Conservation (phyloP, 2,113 vertebrate species). For the Xyrauchen texanus region DNA sequence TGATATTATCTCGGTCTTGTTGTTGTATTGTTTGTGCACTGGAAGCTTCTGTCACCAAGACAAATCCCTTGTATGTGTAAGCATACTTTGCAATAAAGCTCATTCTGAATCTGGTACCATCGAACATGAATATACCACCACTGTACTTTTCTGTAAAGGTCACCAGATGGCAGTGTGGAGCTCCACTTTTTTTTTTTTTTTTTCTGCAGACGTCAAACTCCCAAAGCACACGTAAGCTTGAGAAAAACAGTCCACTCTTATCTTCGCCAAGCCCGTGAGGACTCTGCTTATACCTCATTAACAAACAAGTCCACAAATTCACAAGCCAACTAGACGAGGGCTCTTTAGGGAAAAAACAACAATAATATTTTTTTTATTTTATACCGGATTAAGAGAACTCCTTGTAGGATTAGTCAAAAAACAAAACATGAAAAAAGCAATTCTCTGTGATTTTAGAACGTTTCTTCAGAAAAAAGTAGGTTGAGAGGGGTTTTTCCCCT, state of each 20-base stretch:
- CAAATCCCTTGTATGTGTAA: too few species aligned
- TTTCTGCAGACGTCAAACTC: background rate
- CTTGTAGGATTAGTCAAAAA: background rate
- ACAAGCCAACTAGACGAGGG: background rate
- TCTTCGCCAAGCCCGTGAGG: constrained; percentile 4
- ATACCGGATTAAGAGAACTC: background rate
- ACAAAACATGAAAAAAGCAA: background rate
- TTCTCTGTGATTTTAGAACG: too few species aligned
- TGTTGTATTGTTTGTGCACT: too few species aligned
- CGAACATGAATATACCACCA: too few species aligned
- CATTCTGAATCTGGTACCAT: too few species aligned
- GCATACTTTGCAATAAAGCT: too few species aligned
- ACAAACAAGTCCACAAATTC: background rate
- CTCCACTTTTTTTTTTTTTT: background rate
- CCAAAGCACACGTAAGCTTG: background rate
- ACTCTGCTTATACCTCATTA: background rate
- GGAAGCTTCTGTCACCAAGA: too few species aligned
- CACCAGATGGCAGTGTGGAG: constrained; percentile 39
- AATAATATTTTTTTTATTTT: background rate
- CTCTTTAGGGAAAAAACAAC: background rate
- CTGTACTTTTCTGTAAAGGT: background rate
- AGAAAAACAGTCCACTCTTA: constrained; percentile 13
- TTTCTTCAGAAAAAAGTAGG: background rate
- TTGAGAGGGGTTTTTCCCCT: too few species aligned
- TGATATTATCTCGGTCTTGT: too few species aligned